Percentiles rank a stretch among this genome's conserved stretches.
Conservation (phyloP, 1,140 invertebrate genomes). For the Pseudoatta argentina region DNA sequence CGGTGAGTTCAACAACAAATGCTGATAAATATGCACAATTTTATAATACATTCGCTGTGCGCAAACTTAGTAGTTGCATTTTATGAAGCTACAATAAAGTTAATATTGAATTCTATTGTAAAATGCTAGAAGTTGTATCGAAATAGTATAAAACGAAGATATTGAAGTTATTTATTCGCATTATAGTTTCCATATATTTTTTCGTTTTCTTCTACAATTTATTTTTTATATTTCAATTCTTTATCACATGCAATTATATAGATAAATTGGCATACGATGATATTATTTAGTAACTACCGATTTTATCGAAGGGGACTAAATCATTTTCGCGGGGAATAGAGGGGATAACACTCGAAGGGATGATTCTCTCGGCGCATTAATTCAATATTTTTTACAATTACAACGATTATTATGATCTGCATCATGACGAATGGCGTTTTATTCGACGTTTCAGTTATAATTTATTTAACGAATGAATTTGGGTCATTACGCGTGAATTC, state of each 20-base stretch:
- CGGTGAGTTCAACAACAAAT: constrained; percentile 37
- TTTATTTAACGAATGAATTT: constrained; percentile 57
- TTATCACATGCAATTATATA: not conserved
- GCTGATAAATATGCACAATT: constrained; percentile 26
- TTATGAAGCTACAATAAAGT: not conserved
- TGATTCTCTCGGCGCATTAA: constrained; percentile 59
- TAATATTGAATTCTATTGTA: constrained; percentile 7
- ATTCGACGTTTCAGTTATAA: constrained; percentile 56
- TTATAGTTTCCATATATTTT: not conserved
- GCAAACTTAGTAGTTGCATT: constrained; percentile 22
- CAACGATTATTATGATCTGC: constrained; percentile 55
- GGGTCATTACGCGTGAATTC: constrained; percentile 25
- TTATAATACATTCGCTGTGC: not conserved
- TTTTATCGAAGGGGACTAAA: constrained; percentile 32
- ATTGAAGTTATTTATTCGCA: not conserved
- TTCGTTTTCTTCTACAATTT: not conserved
- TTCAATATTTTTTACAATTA: constrained; percentile 53
- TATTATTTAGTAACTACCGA: constrained; percentile 13
- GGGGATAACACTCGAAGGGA: not conserved
- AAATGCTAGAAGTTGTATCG: not conserved
- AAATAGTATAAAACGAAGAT: not conserved
- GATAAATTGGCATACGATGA: too few species aligned
- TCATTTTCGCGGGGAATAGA: constrained; percentile 21
- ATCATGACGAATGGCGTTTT: constrained; percentile 38
- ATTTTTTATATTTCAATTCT: not conserved